Conservation (phyloP, 1,140 invertebrate genomes). For the Caenorhabditis briggsae region DNA sequence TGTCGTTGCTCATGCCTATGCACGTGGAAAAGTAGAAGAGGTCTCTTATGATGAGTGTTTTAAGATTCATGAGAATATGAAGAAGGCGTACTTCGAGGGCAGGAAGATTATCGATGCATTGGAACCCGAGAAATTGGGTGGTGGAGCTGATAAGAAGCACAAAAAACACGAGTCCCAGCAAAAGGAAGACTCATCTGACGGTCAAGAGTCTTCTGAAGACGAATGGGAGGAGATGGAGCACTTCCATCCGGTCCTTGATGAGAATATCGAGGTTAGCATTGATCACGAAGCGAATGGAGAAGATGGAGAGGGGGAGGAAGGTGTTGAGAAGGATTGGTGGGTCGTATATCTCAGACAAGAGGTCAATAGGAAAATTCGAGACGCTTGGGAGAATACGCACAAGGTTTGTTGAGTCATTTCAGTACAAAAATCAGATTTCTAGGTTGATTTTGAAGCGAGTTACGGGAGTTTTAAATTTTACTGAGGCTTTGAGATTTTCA, state of each 20-base stretch:
- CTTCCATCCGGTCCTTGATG: conserved; percentile 28
- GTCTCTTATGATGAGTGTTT: conserved; percentile 35
- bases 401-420: conserved; percentile 16
- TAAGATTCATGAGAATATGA: conserved; percentile 36
- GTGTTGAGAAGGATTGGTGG: conserved; percentile 51
- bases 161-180: background rate
- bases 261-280: conserved; percentile 36
- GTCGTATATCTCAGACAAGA: conserved; percentile 53
- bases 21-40: conserved; percentile 30
- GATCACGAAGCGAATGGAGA: conserved; percentile 35
- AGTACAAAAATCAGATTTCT: background rate
- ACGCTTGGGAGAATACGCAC: conserved; percentile 57
- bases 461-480: background rate
- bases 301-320: background rate
- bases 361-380: conserved; percentile 59
- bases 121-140: background rate
- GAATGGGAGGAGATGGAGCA: conserved; percentile 46
- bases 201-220: conserved; percentile 17
- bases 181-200: background rate
- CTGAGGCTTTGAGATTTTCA: background rate
- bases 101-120: background rate
- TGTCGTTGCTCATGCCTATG: conserved; percentile 26
- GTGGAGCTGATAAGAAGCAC: background rate
- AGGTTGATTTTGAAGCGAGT: too few relatives aligned
- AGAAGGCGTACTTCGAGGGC: conserved; percentile 33